Conservation (phyloP, 2,888 invertebrate genomes). For the Alloplasta piceator region DNA sequence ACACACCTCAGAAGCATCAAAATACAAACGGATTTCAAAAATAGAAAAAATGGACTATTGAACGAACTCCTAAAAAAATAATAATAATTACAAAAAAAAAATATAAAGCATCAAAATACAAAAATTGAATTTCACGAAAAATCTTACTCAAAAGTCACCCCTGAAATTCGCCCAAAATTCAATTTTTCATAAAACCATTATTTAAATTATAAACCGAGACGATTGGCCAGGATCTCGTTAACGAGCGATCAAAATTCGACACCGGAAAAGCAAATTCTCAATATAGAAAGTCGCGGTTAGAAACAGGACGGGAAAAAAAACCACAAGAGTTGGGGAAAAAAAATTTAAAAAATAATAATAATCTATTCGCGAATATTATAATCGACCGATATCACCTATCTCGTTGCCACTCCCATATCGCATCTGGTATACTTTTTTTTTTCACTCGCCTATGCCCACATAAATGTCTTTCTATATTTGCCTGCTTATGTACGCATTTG, state of each 20-base stretch:
- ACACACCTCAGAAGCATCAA: no score
- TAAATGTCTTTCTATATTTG: conserved; percentile 42
- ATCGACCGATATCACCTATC: conserved; percentile 22
- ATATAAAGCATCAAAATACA: background rate
- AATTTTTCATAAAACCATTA: no score
- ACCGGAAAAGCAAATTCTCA: conserved; percentile 2
- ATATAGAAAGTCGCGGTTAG: conserved; percentile 32
- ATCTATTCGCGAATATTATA: conserved; percentile 44
- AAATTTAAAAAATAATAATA: conserved; percentile 15
- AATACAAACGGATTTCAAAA: no score
- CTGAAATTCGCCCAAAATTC: no score
- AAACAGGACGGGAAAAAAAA: background rate
- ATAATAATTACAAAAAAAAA: background rate
- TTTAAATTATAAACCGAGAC: background rate
- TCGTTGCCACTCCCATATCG: conserved; percentile 65
- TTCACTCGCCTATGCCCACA: background rate
- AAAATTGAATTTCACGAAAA: background rate
- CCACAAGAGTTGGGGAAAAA: background rate
- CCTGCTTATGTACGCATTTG: conserved; percentile 20
- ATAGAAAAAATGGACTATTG: no score
- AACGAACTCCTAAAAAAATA: background rate
- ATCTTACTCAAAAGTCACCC: no score
- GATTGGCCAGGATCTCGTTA: background rate
- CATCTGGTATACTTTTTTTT: conserved; percentile 34
- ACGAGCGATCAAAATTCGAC: conserved; percentile 5